These are phyloP conservation scores for Volucella bombylans DNA, from an alignment of 2,888 invertebrate genomes.

Conservation along the genomic window DNA sequence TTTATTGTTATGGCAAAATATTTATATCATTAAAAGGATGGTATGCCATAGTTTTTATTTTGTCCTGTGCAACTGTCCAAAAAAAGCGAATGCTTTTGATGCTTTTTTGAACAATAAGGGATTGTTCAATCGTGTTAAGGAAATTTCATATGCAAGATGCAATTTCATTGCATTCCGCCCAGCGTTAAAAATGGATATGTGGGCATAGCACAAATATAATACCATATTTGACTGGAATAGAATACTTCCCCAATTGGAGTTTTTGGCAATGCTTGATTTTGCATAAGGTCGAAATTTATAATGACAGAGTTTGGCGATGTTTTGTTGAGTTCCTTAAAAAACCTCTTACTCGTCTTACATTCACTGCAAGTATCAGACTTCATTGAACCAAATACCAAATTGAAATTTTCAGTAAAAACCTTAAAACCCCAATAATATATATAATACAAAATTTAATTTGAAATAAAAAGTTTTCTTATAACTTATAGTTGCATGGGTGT, in stretches of 20 bases:
- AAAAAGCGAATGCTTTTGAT: constrained; percentile 16
- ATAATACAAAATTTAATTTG: no score
- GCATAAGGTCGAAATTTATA: constrained; percentile 24
- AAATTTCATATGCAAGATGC: constrained; percentile 30
- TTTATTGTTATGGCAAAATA: constrained; percentile 15
- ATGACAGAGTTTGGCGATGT: constrained; percentile 16
- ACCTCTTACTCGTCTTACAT: constrained; percentile 20
- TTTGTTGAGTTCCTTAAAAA: constrained; percentile 29
- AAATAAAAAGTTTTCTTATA: constrained; percentile 22
- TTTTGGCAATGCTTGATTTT: constrained; percentile 20
- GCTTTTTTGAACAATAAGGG: constrained; percentile 4
- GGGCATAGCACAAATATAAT: no score
- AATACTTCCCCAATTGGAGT: constrained; percentile 6
- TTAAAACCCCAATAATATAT: no score
- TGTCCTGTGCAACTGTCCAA: constrained; percentile 23
- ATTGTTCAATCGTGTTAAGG: constrained; percentile 5
- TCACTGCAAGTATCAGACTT: no score
- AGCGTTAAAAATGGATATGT: constrained; percentile 27
- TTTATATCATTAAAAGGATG: constrained; percentile 9
- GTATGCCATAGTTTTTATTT: constrained; percentile 29
- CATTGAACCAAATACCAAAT: no score
- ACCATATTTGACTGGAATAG: no score
- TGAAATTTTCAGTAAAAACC: no score
- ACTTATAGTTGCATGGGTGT: constrained; percentile 20
- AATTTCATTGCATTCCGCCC: constrained; percentile 34